These are phyloP conservation scores for Caradrina clavipalpis DNA, from an alignment of 2,888 invertebrate genomes.

Conservation along the genomic window DNA sequence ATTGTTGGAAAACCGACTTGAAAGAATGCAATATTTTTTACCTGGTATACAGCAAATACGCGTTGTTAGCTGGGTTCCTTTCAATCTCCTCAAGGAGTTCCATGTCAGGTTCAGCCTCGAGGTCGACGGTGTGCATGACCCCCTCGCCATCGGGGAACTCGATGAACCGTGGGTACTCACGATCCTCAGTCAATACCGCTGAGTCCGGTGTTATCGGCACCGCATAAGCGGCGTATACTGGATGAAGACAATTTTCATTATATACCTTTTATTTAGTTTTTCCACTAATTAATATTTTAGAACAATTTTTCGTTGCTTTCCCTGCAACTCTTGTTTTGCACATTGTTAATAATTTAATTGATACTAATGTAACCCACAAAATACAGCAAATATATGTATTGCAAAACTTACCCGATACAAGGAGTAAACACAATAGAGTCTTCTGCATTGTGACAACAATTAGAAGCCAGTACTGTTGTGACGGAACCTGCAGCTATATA, in stretches of 20 bases:
- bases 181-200: constrained; percentile 50
- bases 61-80: constrained; percentile 72
- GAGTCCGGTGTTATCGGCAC: constrained; percentile 59
- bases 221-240: constrained; percentile 69
- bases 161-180: constrained; percentile 70
- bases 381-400: neutral
- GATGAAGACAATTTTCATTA: neutral
- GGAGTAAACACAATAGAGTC: constrained; percentile 40
- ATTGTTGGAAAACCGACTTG: neutral
- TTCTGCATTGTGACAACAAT: constrained; percentile 44
- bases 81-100: constrained; percentile 67
- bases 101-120: constrained; percentile 70
- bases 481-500: constrained; percentile 14
- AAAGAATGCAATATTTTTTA: constrained; percentile 29
- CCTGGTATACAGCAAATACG: constrained; percentile 73
- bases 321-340: neutral
- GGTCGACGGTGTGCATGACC: constrained; percentile 70
- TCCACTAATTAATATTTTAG: neutral
- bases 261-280: neutral
- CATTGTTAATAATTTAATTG: neutral
- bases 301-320: neutral
- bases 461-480: neutral
- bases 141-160: constrained; percentile 74
- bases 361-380: neutral
- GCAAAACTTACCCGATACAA: constrained; percentile 39